phyloP scores from a whole-genome alignment of 2,113 vertebrate genomes.

The Bombycilla garrulus region DNA sequence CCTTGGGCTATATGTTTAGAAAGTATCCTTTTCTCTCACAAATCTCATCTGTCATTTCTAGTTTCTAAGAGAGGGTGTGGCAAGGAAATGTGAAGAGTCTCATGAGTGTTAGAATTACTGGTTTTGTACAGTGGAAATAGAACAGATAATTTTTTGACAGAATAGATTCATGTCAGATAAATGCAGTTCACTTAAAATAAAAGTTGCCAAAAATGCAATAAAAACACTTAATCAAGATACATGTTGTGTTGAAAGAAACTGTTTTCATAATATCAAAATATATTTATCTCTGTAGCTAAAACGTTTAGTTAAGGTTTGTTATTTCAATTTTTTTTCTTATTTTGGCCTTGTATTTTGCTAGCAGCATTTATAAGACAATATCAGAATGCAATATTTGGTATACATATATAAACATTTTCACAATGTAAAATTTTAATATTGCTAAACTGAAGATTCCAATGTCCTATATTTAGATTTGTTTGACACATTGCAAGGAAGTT shows the following conservation, averaged over 20 bases:
- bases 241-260: neutral
- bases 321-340: neutral
- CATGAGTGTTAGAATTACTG: neutral
- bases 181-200: neutral
- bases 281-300: neutral
- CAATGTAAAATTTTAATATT: neutral
- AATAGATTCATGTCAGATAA: neutral
- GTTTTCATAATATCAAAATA: neutral
- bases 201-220: neutral
- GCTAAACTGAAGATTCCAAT: neutral
- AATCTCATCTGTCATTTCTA: constrained; percentile 33
- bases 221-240: neutral
- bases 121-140: constrained; percentile 1
- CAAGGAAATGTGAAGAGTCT: neutral
- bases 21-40: constrained; percentile 6
- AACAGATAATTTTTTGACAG: neutral
- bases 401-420: neutral
- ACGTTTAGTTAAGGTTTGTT: neutral
- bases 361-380: neutral
- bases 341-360: neutral
- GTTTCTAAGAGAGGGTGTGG: constrained; percentile 6
- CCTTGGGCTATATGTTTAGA: neutral
- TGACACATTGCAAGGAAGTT: neutral
- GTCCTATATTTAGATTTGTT: neutral
- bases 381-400: neutral